Evolutionary conservation across 2,113 vertebrate genomes (phyloP).

Genomic region (Rousettus leschenaultii): DNA sequence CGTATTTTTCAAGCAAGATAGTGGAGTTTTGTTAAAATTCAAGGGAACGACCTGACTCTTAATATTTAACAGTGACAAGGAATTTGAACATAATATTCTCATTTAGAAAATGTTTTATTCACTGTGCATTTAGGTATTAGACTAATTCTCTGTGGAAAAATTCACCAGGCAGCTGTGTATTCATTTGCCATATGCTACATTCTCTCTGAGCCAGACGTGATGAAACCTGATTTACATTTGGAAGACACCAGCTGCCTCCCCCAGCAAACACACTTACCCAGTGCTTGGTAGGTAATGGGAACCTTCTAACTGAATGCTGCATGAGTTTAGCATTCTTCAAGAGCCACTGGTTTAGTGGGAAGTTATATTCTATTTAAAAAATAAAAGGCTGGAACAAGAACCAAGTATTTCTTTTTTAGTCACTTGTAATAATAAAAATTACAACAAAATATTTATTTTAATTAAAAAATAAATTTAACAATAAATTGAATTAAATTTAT

Average conservation of each 20-base stretch:
- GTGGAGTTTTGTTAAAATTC: conserved; percentile 23
- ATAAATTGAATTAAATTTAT: not conserved
- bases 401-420: not conserved
- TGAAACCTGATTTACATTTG: conserved; percentile 60
- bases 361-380: not conserved
- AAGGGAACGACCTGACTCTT: conserved; percentile 21
- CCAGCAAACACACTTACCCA: not conserved
- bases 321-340: not conserved
- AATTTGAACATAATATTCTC: conserved; percentile 51
- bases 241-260: conserved; percentile 50
- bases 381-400: not conserved
- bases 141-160: conserved; percentile 49
- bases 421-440: not conserved
- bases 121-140: conserved; percentile 41
- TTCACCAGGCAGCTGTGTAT: conserved; percentile 51
- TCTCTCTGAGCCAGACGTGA: conserved; percentile 46
- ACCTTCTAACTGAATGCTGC: not conserved
- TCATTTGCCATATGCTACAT: conserved; percentile 52
- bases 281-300: not conserved
- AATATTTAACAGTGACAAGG: conserved; percentile 21
- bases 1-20: not conserved
- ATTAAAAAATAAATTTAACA: not conserved
- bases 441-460: not conserved
- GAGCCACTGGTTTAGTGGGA: not conserved
- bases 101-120: conserved; percentile 55